phyloP scores from a whole-genome alignment of 2,113 vertebrate genomes.

The Entomyzon cyanotis region DNA sequence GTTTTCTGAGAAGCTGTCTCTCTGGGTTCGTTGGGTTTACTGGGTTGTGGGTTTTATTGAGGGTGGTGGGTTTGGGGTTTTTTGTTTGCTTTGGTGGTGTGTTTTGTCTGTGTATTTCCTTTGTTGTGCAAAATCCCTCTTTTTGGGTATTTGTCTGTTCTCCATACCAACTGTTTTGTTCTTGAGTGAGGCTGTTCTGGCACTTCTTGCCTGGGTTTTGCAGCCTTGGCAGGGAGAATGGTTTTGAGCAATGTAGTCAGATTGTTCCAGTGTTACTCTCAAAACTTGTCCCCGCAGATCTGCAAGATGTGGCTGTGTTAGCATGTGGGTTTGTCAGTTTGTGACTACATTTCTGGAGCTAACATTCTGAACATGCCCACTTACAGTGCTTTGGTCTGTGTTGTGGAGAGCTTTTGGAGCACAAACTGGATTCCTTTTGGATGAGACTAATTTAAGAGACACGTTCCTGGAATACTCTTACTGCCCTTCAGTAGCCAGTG shows the following conservation, averaged over 20 bases:
- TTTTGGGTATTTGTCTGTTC: background rate
- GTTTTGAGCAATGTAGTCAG: background rate
- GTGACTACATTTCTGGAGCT: background rate
- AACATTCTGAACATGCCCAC: background rate
- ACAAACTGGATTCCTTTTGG: background rate
- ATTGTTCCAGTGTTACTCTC: background rate
- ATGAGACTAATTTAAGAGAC: background rate
- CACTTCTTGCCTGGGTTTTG: background rate
- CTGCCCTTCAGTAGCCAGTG: background rate
- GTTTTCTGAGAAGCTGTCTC: background rate
- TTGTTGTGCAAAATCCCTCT: background rate
- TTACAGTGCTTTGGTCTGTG: background rate
- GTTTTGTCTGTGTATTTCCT: rapidly evolving
- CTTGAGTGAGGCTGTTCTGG: background rate
- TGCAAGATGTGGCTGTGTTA: background rate
- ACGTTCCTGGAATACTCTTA: background rate
- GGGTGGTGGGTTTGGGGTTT: background rate
- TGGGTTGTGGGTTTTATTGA: background rate
- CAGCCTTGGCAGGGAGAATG: background rate
- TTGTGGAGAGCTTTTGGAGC: conserved; percentile 8
- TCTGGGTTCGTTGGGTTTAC: background rate
- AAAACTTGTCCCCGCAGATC: background rate
- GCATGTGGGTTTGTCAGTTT: background rate
- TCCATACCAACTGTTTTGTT: background rate
- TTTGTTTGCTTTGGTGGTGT: background rate